Evolutionary conservation across 2,113 vertebrate genomes (phyloP).

Genomic region (Mystacornis crossleyi): DNA sequence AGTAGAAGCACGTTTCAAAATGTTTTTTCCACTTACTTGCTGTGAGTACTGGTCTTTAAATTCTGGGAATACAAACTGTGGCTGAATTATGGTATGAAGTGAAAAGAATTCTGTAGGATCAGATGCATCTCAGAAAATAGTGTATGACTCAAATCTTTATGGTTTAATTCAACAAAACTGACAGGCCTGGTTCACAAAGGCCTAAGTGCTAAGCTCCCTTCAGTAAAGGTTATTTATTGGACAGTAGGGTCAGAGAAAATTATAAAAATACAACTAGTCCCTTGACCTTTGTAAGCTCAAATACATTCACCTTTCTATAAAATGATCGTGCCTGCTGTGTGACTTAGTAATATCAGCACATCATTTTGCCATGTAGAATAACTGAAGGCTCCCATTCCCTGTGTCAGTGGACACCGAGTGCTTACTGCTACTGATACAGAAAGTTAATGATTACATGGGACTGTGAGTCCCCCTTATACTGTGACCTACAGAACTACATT

Average conservation of each 20-base stretch:
- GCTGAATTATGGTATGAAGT: background rate
- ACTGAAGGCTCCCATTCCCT: background rate
- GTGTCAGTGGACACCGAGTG: background rate
- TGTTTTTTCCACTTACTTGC: background rate
- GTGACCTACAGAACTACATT: background rate
- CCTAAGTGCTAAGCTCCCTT: background rate
- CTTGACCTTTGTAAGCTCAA: background rate
- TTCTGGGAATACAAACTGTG: background rate
- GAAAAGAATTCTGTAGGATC: slow-evolving; percentile 6
- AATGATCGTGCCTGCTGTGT: background rate
- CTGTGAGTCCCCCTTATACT: background rate
- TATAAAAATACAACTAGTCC: background rate
- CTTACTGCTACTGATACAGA: background rate
- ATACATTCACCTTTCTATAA: background rate
- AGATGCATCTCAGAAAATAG: background rate
- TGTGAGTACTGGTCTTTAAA: background rate
- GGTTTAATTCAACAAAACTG: background rate
- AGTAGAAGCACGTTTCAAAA: background rate
- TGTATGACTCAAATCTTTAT: background rate
- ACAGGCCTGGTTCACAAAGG: background rate
- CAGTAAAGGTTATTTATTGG: slow-evolving; percentile 7
- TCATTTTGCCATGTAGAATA: background rate
- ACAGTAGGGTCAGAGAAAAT: background rate
- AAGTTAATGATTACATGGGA: background rate
- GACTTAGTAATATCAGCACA: background rate